A percentile compares a stretch with the other conserved stretches of the same genome.
Conservation (phyloP, 2,888 invertebrate genomes). For the Acleris laterana region DNA sequence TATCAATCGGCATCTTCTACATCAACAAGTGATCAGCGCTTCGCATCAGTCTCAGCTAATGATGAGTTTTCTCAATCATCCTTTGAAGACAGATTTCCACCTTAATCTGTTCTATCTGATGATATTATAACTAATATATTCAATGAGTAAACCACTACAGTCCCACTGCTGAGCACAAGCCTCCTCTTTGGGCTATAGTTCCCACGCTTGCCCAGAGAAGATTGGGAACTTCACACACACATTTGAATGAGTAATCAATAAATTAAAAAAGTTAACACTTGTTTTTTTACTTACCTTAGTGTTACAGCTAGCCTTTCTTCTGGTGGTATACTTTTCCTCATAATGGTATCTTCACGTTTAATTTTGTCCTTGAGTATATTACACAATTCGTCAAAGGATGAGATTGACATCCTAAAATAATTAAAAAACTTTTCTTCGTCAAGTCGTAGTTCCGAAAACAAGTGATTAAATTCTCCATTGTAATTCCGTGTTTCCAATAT, state of each 20-base stretch:
- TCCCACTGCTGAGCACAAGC: too few species aligned
- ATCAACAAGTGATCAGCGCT: background rate
- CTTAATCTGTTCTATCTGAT: conserved; percentile 2
- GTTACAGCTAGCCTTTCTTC: conserved; percentile 9
- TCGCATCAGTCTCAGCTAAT: background rate
- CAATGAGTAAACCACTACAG: background rate
- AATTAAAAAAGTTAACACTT: background rate
- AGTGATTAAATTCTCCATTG: conserved; percentile 1
- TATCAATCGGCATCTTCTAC: background rate
- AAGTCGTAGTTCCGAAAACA: conserved; percentile 1
- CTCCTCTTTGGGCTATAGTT: too few species aligned
- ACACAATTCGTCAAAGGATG: conserved; percentile 5
- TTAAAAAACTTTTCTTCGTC: conserved; percentile 4
- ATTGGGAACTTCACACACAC: too few species aligned
- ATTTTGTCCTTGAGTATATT: conserved; percentile 4
- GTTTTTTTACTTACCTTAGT: background rate
- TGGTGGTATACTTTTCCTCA: conserved; percentile 7
- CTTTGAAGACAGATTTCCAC: background rate
- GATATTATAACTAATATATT: conserved; percentile 1
- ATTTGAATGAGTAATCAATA: background rate
- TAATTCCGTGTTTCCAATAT: conserved; percentile 8
- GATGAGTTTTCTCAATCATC: background rate
- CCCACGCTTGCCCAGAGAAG: too few species aligned
- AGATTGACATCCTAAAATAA: conserved; percentile 4
- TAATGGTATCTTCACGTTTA: conserved; percentile 7